Evolutionary conservation across 1,140 invertebrate species (phyloP).

Genomic region (Popillia japonica): DNA sequence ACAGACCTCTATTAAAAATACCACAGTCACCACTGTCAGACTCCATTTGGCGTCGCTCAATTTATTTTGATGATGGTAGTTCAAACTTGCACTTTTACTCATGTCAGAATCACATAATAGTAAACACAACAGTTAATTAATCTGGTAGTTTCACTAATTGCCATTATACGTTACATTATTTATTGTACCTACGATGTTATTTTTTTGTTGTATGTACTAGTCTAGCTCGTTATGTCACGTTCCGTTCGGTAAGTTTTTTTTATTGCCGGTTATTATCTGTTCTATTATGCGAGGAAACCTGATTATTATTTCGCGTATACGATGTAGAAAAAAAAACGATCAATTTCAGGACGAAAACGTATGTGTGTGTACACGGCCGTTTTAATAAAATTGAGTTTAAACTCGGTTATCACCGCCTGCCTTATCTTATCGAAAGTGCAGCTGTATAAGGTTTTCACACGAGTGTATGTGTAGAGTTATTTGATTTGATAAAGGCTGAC

Average conservation of each 20-base stretch:
- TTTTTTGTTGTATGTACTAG: not conserved
- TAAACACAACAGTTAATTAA: conserved; percentile 18
- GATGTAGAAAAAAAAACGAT: not conserved
- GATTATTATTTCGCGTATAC: not conserved
- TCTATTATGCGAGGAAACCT: not conserved
- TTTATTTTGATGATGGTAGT: not conserved
- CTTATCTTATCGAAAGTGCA: conserved; percentile 30
- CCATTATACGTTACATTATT: conserved; percentile 3
- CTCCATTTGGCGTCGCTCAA: conserved; percentile 15
- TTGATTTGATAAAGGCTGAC: conserved; percentile 12
- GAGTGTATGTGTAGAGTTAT: not conserved
- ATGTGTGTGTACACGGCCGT: not conserved
- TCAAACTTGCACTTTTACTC: not conserved
- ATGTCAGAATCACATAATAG: conserved; percentile 20
- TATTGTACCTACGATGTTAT: not conserved
- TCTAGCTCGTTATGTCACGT: not conserved
- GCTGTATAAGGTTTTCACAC: not conserved
- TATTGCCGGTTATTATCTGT: not conserved
- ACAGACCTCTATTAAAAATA: conserved; percentile 31
- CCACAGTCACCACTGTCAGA: not conserved
- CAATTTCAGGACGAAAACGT: not conserved
- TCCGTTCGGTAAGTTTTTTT: not conserved
- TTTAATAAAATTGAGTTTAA: conserved; percentile 8
- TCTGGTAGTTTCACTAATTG: conserved; percentile 2
- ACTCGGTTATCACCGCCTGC: not conserved